These are phyloP conservation scores for Scelioninae gen. 2 DNA, from an alignment of 2,888 invertebrate species.

Conservation along the genomic window DNA sequence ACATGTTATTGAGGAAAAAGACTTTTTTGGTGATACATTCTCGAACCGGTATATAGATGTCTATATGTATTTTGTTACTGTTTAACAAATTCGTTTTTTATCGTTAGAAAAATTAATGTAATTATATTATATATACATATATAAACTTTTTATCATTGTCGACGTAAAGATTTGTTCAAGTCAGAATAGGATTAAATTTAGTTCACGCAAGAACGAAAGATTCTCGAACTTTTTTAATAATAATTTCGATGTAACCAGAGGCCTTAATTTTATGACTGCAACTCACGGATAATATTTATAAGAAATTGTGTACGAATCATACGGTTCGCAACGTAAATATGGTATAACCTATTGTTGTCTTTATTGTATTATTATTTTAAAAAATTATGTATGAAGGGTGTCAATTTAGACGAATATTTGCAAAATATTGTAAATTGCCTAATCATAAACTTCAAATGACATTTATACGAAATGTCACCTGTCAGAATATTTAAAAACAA, in stretches of 20 bases:
- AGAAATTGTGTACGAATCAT: constrained; percentile 18
- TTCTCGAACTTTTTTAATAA: not conserved
- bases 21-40: no score
- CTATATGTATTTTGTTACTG: constrained; percentile 68
- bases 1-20: no score
- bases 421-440: no score
- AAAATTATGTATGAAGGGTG: no score
- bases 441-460: no score
- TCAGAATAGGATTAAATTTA: constrained; percentile 5
- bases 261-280: constrained; percentile 3
- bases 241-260: not conserved
- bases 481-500: no score
- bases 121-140: constrained; percentile 65
- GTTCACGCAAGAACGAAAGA: not conserved
- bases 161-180: constrained; percentile 42
- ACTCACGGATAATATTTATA: constrained; percentile 15
- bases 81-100: constrained; percentile 68
- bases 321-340: constrained; percentile 3
- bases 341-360: constrained; percentile 5
- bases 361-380: no score
- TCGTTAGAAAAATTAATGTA: constrained; percentile 67
- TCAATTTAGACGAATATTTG: no score
- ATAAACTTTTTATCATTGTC: constrained; percentile 58
- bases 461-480: no score
- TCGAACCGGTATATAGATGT: no score